phyloP scores from a whole-genome alignment of 2,797 vertebrate genomes.

The Acrossocheilus wenchowensis region DNA sequence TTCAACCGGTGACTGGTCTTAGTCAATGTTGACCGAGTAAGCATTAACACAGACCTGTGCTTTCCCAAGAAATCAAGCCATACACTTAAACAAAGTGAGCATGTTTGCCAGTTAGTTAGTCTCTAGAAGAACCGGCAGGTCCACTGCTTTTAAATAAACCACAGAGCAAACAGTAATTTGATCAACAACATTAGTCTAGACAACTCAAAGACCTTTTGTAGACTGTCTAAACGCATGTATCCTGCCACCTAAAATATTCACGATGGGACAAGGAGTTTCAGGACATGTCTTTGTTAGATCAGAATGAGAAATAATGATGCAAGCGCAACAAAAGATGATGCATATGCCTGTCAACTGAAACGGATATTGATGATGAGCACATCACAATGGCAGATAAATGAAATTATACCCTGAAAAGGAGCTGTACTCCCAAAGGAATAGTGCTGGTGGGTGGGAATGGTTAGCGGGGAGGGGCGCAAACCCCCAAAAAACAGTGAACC shows the following conservation, averaged over 20 bases:
- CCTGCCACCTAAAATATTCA: not conserved
- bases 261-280: slow-evolving; percentile 29
- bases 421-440: not conserved
- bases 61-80: slow-evolving; percentile 19
- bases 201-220: not conserved
- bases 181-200: not conserved
- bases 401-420: not conserved
- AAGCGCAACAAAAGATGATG: slow-evolving; percentile 25
- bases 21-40: slow-evolving; percentile 17
- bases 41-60: slow-evolving; percentile 3
- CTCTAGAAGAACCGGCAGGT: slow-evolving; percentile 46
- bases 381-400: slow-evolving; percentile 6
- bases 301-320: not conserved
- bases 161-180: slow-evolving; percentile 51
- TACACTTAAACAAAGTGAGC: slow-evolving; percentile 10
- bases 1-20: not conserved
- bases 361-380: not conserved
- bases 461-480: slow-evolving; percentile 52
- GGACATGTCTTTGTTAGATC: slow-evolving; percentile 35
- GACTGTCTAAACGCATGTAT: not conserved
- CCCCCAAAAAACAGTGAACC: slow-evolving; percentile 49
- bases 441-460: slow-evolving; percentile 15
- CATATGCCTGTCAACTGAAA: not conserved
- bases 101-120: slow-evolving; percentile 24
- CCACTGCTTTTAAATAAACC: slow-evolving; percentile 45